phyloP scores from a whole-genome alignment of 2,888 invertebrate species.

The Chrysodeixis includens region DNA sequence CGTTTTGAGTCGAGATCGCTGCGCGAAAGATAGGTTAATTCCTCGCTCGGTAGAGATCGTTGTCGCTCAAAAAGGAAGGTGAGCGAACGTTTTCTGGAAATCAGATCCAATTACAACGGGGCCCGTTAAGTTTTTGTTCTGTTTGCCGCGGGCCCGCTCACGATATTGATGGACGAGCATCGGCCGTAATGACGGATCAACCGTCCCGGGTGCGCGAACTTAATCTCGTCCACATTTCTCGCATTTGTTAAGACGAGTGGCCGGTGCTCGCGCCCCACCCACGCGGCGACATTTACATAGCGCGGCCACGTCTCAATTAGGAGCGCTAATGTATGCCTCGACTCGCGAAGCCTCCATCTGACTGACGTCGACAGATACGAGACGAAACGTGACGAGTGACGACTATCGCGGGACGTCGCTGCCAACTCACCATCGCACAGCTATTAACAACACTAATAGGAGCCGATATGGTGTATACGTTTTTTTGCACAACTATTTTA shows the following conservation, averaged over 20 bases:
- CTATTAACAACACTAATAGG: slow-evolving; percentile 87
- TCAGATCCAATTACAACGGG: slow-evolving; percentile 89
- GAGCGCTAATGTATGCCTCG: slow-evolving; percentile 90
- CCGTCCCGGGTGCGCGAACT: slow-evolving; percentile 65
- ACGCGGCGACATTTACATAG: slow-evolving; percentile 88
- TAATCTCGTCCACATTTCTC: slow-evolving; percentile 73
- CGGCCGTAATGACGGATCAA: slow-evolving; percentile 69
- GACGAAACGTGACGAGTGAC: slow-evolving; percentile 87
- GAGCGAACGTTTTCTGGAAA: slow-evolving; percentile 88
- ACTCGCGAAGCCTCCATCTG: slow-evolving; percentile 82
- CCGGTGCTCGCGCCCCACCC: slow-evolving; percentile 80
- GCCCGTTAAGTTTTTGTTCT: slow-evolving; percentile 88
- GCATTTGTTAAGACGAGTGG: slow-evolving; percentile 72
- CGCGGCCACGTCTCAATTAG: slow-evolving; percentile 89
- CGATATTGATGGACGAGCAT: slow-evolving; percentile 83
- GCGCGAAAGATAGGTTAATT: slow-evolving; percentile 89
- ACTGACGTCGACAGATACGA: slow-evolving; percentile 86
- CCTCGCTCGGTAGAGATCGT: slow-evolving; percentile 87
- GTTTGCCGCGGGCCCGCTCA: slow-evolving; percentile 82
- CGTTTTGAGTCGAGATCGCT: slow-evolving; percentile 89
- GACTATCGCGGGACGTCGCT: slow-evolving; percentile 81
- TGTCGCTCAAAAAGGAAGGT: slow-evolving; percentile 88
- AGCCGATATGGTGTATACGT: slow-evolving; percentile 72
- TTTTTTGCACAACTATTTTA: slow-evolving; percentile 67
- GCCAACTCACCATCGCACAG: slow-evolving; percentile 78